Base-by-base conservation (phyloP, 1,140 invertebrate species). In the Adelges cooleyi region DNA sequence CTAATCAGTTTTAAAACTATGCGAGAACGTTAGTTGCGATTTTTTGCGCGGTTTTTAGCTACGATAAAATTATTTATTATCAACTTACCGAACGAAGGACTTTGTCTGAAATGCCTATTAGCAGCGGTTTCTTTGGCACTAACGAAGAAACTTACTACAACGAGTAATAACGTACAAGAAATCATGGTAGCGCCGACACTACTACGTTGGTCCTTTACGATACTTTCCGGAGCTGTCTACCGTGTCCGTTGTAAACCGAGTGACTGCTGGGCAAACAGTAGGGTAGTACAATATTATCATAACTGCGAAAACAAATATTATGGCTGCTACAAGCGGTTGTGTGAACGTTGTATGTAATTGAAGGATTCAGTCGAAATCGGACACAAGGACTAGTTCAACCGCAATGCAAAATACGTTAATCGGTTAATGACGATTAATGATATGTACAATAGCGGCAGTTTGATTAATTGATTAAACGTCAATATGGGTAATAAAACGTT, bases 321-420 rank as follows among this genome's bases (percentile, higher is more conserved):
- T 33, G 11, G 5, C 11, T 33, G 11, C 5, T 27, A 51, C 29
- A 6, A 23, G n/a, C 22, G 22, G 22, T 44, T 13, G 36, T 13
- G 36, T 13, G 36, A 8, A 6, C 22, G 54, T 46, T 18, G 29
- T 8, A 46, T 33, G 54, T 46, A 62, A 29, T 62, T n/a, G 54
- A 62, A 46, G 40, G 40, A 48, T 62, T 48, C 23, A 33, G 18
- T 23, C 46, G 46, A 48, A 62, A 62, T 62, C 9, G 25, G 17
- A 62, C 10, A 46, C 54, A 62, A 62, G 54, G 54, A 62, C 42
- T 44, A 42, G 11, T 33, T 33, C 11, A n/a, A 33, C 29, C 29
- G 29, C 29, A 33, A 6, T 6, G 29, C 29, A 6, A 33, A 6
- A 6, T 33, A 33, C 11, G 29, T 33, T 33, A n/a, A n/a, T n/a